Conservation (phyloP, 2,797 vertebrate species). For the Heterohyrax brucei region DNA sequence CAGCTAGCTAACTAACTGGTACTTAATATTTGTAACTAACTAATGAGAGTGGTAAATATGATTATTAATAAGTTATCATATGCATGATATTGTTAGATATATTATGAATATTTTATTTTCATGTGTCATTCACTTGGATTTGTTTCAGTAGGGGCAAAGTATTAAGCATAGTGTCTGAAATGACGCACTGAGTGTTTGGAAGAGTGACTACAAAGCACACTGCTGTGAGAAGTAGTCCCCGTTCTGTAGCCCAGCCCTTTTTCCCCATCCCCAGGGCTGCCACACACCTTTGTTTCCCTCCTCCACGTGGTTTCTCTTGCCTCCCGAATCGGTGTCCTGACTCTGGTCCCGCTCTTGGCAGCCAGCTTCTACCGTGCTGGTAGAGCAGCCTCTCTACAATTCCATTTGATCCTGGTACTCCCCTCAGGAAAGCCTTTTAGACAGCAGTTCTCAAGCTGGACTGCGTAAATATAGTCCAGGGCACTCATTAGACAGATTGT, state of each 20-base stretch:
- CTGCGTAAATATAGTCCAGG: background rate
- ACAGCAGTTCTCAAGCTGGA: background rate
- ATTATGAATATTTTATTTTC: background rate
- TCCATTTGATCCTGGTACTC: background rate
- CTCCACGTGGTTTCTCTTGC: background rate
- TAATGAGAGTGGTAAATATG: background rate
- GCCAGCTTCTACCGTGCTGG: background rate
- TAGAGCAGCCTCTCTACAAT: background rate
- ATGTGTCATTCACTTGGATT: background rate
- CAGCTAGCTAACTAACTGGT: too few species aligned
- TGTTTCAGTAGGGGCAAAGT: background rate
- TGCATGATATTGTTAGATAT: background rate
- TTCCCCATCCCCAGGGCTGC: fast-evolving
- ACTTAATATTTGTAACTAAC: too few species aligned
- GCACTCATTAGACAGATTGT: background rate
- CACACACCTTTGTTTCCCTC: background rate
- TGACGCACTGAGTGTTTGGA: background rate
- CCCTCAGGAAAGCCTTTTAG: background rate
- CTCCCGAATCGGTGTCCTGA: background rate
- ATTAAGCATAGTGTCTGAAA: background rate
- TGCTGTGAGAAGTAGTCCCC: background rate
- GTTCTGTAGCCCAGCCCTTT: fast-evolving
- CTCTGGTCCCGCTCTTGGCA: background rate
- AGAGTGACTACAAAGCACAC: background rate
- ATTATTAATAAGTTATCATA: background rate